These are phyloP conservation scores for Hoplias malabaricus DNA, from an alignment of 2,113 vertebrate genomes.

Conservation along the genomic window DNA sequence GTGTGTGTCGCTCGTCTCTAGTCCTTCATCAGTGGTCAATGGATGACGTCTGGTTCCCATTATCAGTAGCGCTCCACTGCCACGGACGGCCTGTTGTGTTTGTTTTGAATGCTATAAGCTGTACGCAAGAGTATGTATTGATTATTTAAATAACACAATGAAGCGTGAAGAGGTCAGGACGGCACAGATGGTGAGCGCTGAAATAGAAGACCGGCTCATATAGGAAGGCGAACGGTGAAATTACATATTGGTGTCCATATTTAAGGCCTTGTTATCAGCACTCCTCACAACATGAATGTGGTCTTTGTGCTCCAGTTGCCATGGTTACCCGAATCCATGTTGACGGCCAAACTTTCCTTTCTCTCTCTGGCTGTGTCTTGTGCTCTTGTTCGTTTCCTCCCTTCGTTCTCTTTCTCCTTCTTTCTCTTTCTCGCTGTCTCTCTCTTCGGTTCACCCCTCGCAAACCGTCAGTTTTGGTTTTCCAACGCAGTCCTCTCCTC, in stretches of 20 bases:
- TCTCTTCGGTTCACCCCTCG: background rate
- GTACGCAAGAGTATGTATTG: too few species aligned
- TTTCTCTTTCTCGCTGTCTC: background rate
- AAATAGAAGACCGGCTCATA: background rate
- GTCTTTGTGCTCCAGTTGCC: slow-evolving; percentile 29
- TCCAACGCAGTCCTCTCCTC: background rate
- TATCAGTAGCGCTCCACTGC: too few species aligned
- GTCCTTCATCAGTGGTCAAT: too few species aligned
- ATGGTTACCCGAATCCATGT: slow-evolving; percentile 25
- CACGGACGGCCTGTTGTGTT: too few species aligned
- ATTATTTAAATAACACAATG: background rate
- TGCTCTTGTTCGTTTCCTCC: background rate
- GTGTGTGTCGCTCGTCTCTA: too few species aligned
- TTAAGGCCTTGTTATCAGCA: slow-evolving; percentile 7
- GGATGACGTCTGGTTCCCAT: too few species aligned
- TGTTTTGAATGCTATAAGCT: too few species aligned
- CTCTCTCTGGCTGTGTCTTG: background rate
- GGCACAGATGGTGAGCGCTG: background rate
- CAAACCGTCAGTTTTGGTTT: background rate
- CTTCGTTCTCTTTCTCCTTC: background rate
- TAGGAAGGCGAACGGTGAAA: slow-evolving; percentile 12
- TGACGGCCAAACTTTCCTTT: slow-evolving; percentile 25
- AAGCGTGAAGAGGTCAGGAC: background rate
- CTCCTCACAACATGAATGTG: slow-evolving; percentile 24
- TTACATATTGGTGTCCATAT: slow-evolving; percentile 24